phyloP scores from a whole-genome alignment of 1,140 invertebrate genomes.

The Zelostemma sp. region DNA sequence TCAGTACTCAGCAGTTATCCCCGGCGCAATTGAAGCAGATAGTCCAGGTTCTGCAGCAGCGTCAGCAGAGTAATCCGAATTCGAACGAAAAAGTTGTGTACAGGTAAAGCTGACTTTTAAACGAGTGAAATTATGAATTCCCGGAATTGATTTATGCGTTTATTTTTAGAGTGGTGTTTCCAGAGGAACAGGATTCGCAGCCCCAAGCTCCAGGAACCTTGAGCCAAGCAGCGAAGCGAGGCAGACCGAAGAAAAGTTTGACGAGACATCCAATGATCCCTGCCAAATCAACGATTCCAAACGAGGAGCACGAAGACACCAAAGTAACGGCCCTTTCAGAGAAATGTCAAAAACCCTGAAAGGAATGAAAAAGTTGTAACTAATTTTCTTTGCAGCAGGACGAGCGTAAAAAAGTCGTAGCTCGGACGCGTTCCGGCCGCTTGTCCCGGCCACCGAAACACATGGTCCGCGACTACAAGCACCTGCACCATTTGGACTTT shows the following conservation, averaged over 20 bases:
- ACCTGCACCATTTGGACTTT: slow-evolving; percentile 75
- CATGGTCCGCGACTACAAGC: slow-evolving; percentile 79
- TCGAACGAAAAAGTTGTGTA: slow-evolving; percentile 75
- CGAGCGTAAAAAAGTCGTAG: slow-evolving; percentile 73
- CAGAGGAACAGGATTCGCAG: slow-evolving; percentile 63
- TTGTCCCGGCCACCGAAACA: slow-evolving; percentile 77
- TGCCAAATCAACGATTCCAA: slow-evolving; percentile 37
- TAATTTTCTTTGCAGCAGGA: too few relatives aligned
- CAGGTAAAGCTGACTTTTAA: slow-evolving; percentile 63
- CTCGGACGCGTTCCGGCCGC: slow-evolving; percentile 74
- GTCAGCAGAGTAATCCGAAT: slow-evolving; percentile 60
- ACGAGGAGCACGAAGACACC: slow-evolving; percentile 56
- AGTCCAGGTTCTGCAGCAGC: slow-evolving; percentile 73
- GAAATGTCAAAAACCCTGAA: slow-evolving; percentile 5
- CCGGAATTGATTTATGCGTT: not conserved
- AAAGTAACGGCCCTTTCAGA: slow-evolving; percentile 53
- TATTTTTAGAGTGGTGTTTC: slow-evolving; percentile 64
- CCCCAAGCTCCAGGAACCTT: slow-evolving; percentile 44
- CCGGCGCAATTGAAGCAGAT: slow-evolving; percentile 75
- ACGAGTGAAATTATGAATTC: slow-evolving; percentile 6
- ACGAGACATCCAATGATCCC: slow-evolving; percentile 34
- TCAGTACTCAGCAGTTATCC: slow-evolving; percentile 73
- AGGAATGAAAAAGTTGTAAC: not conserved
- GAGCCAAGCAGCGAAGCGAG: slow-evolving; percentile 60
- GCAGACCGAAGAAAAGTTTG: slow-evolving; percentile 62